Percentiles rank a stretch among this genome's conserved stretches.
phyloP scores from a whole-genome alignment of 2,797 vertebrate genomes.

The Dryobates pubescens region DNA sequence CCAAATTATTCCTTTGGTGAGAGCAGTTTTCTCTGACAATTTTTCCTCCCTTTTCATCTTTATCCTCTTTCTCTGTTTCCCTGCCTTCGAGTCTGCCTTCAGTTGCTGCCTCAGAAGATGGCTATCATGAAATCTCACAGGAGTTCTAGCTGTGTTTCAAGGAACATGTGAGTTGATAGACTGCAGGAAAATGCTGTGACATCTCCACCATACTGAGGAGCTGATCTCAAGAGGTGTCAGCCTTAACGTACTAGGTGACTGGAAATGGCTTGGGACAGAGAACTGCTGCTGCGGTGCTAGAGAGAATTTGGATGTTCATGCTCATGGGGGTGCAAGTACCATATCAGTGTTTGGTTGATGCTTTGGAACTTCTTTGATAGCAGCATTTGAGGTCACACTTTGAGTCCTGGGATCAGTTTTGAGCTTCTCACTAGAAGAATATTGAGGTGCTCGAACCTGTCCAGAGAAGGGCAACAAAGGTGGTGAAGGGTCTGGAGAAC shows the following conservation, averaged over 20 bases:
- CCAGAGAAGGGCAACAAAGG: too few relatives aligned
- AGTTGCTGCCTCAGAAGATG: background rate
- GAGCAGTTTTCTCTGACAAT: background rate
- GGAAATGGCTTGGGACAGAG: background rate
- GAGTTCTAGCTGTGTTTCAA: background rate
- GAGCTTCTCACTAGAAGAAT: too few relatives aligned
- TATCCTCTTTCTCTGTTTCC: background rate
- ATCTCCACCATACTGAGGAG: background rate
- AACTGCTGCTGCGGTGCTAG: background rate
- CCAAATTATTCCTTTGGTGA: slow-evolving; percentile 11
- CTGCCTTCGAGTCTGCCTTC: background rate
- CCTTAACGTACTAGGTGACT: background rate
- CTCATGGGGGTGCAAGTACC: fast-evolving
- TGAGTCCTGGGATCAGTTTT: too few relatives aligned
- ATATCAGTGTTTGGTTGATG: background rate
- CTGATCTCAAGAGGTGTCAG: background rate
- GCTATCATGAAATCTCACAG: background rate
- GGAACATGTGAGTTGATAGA: background rate
- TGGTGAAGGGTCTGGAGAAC: too few relatives aligned
- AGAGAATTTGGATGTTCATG: background rate
- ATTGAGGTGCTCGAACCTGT: too few relatives aligned
- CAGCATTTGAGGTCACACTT: background rate
- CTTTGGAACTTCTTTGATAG: background rate
- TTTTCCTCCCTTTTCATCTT: background rate
- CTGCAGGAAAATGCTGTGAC: background rate